Evolutionary conservation across 2,113 vertebrate species (phyloP), one percentile per base, ranked within the genome.

Genomic region (Sebastes schlegelii): DNA sequence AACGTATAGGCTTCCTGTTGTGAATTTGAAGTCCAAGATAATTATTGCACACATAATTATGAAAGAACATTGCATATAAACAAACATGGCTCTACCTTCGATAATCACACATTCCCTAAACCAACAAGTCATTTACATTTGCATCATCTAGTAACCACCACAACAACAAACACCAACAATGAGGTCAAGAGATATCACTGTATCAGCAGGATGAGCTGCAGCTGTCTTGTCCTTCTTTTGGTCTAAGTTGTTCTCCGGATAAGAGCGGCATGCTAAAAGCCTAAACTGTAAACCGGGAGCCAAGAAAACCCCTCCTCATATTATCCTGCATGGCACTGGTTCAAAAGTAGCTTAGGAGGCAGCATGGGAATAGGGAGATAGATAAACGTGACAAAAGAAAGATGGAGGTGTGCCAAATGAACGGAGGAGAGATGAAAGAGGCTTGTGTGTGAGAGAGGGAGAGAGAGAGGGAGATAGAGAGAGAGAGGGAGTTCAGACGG

Each of bases 341-440:
- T 79, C 80, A 89, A 83, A 65, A 76, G 70, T 79, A 76, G 77
- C 91, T 86, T 80, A 84, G 68, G 66, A 82, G 17, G 2, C 75
- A 87, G 85, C 73, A 79, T 88, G 88, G 83, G 85, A 80, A 83
- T 60, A 57, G 63, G 19, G 68, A 75, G 85, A 86, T 40, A 65
- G 86, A 85, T 86, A 77, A 76, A 86, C 60, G 62, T 69, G 70
- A 90, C 86, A 89, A 89, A 89, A 76, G 81, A 61, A 79, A 75
- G 86, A 88, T 86, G 88, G 90, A 89, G 57, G 45, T 0, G 46
- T 88, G 85, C 91, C 86, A 92, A 87, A 57, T 74, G 58, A 71
- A 77, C 63, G 76, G 68, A 89, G 80, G 63, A 84, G 66, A 78
- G 65, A 87, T 84, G 62, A 86, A 86, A 89, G 84, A 63, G 55